A percentile compares a stretch with the other conserved stretches of the same genome.
Evolutionary conservation across 2,113 vertebrate genomes (phyloP).

Genomic region (Pygathrix nemaeus): DNA sequence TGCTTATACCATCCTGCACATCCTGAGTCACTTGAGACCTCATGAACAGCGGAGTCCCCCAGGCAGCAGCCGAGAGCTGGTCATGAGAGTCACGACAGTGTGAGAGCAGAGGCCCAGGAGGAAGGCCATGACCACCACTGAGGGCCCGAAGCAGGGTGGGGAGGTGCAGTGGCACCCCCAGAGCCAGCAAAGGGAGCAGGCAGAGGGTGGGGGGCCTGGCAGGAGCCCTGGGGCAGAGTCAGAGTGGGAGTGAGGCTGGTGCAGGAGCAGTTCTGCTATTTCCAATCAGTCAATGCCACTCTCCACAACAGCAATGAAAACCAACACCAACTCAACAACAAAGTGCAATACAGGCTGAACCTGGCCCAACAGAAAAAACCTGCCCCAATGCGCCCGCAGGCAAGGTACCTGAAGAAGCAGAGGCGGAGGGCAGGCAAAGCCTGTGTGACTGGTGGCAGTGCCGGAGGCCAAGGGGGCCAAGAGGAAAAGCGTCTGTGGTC

Average conservation of each 20-base stretch:
- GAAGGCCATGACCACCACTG: conserved; percentile 78
- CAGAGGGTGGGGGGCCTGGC: not conserved
- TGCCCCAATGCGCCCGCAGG: not conserved
- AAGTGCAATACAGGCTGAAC: not conserved
- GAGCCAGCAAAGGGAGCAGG: not conserved
- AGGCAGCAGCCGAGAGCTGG: conserved; percentile 94
- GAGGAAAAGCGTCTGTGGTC: not conserved
- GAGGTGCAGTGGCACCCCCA: conserved; percentile 66
- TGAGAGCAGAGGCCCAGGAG: conserved; percentile 83
- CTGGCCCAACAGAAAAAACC: not conserved
- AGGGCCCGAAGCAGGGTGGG: conserved; percentile 49
- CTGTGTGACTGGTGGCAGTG: too few relatives aligned
- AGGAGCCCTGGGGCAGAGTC: not conserved
- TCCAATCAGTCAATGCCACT: conserved; percentile 52
- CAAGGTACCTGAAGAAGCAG: not conserved
- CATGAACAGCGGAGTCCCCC: conserved; percentile 92
- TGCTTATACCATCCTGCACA: conserved; percentile 97
- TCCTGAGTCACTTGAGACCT: conserved; percentile 96
- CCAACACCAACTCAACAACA: not conserved
- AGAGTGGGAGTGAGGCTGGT: conserved; percentile 52
- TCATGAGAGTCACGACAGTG: conserved; percentile 99
- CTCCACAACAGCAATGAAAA: not conserved
- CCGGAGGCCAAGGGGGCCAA: not conserved
- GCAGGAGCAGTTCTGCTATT: conserved; percentile 27
- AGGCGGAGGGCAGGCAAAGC: not conserved